Conservation (phyloP, 2,113 vertebrate genomes). For the Zosterops hypoxanthus region DNA sequence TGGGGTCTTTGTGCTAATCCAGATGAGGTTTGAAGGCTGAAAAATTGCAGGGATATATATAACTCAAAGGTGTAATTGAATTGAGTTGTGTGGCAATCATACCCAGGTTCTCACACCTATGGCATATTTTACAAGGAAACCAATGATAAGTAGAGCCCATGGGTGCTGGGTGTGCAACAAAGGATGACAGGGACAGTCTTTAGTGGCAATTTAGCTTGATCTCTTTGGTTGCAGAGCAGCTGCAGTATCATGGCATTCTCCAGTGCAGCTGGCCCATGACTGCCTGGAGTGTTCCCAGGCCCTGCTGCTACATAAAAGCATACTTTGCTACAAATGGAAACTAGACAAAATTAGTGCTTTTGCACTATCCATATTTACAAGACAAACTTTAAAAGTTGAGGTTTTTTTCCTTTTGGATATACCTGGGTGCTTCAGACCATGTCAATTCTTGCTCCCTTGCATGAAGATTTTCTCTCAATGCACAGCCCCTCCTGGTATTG, state of each 20-base stretch:
- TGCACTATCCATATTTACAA: background rate
- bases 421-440: background rate
- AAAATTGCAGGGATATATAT: constrained; percentile 40
- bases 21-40: constrained; percentile 54
- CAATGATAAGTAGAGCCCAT: constrained; percentile 3
- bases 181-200: background rate
- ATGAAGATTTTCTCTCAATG: background rate
- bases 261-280: background rate
- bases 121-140: constrained; percentile 29
- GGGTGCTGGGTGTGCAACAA: background rate
- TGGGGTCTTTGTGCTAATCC: constrained; percentile 34
- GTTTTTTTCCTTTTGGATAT: background rate
- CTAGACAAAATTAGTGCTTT: background rate
- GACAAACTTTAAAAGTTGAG: background rate
- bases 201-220: constrained; percentile 13
- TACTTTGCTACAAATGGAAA: background rate
- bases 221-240: background rate
- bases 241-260: background rate
- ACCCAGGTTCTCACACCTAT: constrained; percentile 1
- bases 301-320: background rate
- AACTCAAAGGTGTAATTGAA: constrained; percentile 39
- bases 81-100: constrained; percentile 41
- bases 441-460: background rate
- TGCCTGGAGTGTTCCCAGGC: background rate
- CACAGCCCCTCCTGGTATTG: background rate